These are phyloP conservation scores for Morus bassanus DNA, from an alignment of 2,797 vertebrate species.

Conservation along the genomic window DNA sequence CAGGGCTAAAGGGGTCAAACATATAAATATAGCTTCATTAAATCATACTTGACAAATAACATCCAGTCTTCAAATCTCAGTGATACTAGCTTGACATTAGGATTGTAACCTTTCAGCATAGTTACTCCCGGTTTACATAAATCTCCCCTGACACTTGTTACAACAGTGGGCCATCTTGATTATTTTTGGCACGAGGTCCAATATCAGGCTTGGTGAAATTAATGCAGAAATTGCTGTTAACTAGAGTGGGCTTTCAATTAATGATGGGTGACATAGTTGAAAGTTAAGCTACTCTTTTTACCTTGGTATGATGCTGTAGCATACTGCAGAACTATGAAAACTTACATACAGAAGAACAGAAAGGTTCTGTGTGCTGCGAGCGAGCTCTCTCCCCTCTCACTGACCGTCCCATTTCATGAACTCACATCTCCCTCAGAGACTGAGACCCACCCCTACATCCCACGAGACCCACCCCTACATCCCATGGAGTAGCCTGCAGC, in stretches of 20 bases:
- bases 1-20: no score
- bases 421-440: background rate
- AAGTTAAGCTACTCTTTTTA: background rate
- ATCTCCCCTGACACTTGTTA: no score
- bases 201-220: background rate
- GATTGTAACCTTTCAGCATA: background rate
- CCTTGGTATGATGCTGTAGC: rapidly evolving
- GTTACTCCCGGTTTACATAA: background rate
- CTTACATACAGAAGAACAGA: rapidly evolving
- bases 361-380: background rate
- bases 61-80: background rate
- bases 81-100: rapidly evolving
- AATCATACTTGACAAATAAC: background rate
- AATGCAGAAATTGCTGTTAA: background rate
- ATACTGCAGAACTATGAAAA: no score
- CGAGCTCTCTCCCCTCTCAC: background rate
- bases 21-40: background rate
- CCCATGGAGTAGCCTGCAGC: rapidly evolving
- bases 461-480: rapidly evolving
- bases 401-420: rapidly evolving
- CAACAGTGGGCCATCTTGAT: rapidly evolving
- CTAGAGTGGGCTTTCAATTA: background rate
- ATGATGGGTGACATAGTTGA: rapidly evolving
- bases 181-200: background rate
- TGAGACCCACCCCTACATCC: rapidly evolving